Percentiles rank a stretch among this genome's conserved stretches.
Evolutionary conservation across 2,797 vertebrate species (phyloP).

Genomic region (Periophthalmus magnuspinnatus): DNA sequence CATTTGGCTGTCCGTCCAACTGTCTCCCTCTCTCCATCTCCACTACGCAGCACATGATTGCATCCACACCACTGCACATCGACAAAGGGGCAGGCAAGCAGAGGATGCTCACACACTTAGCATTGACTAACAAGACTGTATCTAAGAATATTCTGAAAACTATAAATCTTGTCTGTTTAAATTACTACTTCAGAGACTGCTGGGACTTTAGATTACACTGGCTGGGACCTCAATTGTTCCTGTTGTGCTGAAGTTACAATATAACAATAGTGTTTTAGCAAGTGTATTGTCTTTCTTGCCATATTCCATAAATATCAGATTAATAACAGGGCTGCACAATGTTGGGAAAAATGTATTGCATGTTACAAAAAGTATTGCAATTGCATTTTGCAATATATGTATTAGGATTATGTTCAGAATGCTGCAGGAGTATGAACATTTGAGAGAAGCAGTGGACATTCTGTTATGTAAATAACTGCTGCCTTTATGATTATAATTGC

Average conservation of each 20-base stretch:
- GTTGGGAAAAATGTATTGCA: too few relatives aligned
- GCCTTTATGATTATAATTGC: too few relatives aligned
- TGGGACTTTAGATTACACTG: neutral
- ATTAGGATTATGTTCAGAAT: too few relatives aligned
- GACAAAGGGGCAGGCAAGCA: slow-evolving; percentile 59
- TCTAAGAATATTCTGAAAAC: neutral
- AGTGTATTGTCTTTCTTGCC: neutral
- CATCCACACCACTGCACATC: slow-evolving; percentile 66
- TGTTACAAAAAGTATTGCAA: too few relatives aligned
- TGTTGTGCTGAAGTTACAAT: slow-evolving; percentile 1
- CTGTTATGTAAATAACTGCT: too few relatives aligned
- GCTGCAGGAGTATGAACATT: too few relatives aligned
- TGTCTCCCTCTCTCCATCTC: neutral
- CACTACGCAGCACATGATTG: slow-evolving; percentile 60
- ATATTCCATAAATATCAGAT: neutral
- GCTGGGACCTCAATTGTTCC: neutral
- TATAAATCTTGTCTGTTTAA: neutral
- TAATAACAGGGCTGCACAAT: too few relatives aligned
- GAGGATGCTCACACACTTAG: slow-evolving; percentile 41
- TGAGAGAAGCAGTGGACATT: too few relatives aligned
- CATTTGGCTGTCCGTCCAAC: slow-evolving; percentile 3
- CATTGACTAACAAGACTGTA: slow-evolving; percentile 11
- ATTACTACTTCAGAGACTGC: neutral
- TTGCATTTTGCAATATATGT: too few relatives aligned
- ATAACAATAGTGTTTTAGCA: neutral